These are phyloP conservation scores for Urechis unicinctus DNA, from an alignment of 2,888 invertebrate genomes.

Conservation along the genomic window DNA sequence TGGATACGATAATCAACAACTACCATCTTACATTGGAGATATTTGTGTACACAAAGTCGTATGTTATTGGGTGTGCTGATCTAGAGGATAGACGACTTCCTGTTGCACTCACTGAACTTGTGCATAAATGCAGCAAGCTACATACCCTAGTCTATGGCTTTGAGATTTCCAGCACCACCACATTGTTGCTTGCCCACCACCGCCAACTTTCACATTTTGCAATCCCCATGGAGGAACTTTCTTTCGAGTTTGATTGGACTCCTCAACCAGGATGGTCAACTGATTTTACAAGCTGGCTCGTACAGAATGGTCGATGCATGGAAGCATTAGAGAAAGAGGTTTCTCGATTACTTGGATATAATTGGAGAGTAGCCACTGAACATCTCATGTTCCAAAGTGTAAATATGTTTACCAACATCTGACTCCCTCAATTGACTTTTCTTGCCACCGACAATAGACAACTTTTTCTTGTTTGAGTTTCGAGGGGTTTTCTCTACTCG, in stretches of 20 bases:
- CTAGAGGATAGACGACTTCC: background rate
- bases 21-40: background rate
- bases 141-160: background rate
- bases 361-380: background rate
- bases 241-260: background rate
- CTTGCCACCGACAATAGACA: no score
- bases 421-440: no score
- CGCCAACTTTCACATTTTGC: background rate
- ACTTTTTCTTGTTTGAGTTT: no score
- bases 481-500: no score
- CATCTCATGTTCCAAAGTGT: background rate
- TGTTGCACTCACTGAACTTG: background rate
- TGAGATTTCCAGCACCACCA: background rate
- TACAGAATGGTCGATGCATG: background rate
- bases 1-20: background rate
- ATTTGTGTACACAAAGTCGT: background rate
- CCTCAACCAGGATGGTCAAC: background rate
- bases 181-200: background rate
- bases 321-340: background rate
- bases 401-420: background rate
- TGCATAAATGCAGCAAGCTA: background rate
- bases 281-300: background rate
- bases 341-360: background rate
- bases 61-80: background rate
- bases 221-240: background rate